A percentile compares a stretch with the other conserved stretches of the same genome.
Conservation (phyloP, 2,113 vertebrate genomes). For the Podocnemis expansa region DNA sequence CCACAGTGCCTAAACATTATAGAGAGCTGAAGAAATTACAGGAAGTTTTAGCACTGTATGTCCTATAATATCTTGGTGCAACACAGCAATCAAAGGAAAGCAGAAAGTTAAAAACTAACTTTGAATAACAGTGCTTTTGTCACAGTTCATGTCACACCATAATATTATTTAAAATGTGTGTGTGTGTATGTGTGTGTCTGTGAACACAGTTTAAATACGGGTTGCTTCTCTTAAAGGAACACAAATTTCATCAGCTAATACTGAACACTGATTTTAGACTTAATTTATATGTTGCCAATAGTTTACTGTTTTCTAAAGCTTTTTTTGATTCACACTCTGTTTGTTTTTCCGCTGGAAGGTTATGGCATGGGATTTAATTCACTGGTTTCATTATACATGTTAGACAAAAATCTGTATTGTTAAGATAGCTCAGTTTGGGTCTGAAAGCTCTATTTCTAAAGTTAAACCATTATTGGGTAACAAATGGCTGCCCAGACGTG, state of each 20-base stretch:
- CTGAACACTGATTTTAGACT: slow-evolving; percentile 62
- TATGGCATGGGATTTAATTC: slow-evolving; percentile 84
- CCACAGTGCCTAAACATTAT: slow-evolving; percentile 25
- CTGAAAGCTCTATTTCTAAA: slow-evolving; percentile 74
- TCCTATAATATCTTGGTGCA: not conserved
- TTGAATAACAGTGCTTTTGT: slow-evolving; percentile 8
- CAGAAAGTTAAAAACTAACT: slow-evolving; percentile 1
- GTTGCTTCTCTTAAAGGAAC: slow-evolving; percentile 7
- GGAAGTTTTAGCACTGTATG: slow-evolving; percentile 4
- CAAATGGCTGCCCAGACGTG: slow-evolving; percentile 71
- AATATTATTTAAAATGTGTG: slow-evolving; percentile 9
- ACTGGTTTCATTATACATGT: slow-evolving; percentile 81
- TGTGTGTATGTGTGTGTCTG: not conserved
- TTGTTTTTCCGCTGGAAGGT: slow-evolving; percentile 81
- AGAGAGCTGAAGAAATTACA: slow-evolving; percentile 7
- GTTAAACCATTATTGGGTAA: slow-evolving; percentile 72
- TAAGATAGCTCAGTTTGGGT: slow-evolving; percentile 74
- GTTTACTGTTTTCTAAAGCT: slow-evolving; percentile 79
- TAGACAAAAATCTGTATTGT: slow-evolving; percentile 81
- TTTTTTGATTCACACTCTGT: slow-evolving; percentile 82
- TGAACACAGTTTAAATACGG: not conserved
- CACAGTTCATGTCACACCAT: not conserved
- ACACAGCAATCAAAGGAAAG: not conserved
- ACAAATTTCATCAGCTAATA: slow-evolving; percentile 50
- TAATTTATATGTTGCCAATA: slow-evolving; percentile 79